A percentile compares a stretch with the other conserved stretches of the same genome.
Evolutionary conservation across 2,888 invertebrate genomes (phyloP).

Genomic region (Drosophila infuscata): DNA sequence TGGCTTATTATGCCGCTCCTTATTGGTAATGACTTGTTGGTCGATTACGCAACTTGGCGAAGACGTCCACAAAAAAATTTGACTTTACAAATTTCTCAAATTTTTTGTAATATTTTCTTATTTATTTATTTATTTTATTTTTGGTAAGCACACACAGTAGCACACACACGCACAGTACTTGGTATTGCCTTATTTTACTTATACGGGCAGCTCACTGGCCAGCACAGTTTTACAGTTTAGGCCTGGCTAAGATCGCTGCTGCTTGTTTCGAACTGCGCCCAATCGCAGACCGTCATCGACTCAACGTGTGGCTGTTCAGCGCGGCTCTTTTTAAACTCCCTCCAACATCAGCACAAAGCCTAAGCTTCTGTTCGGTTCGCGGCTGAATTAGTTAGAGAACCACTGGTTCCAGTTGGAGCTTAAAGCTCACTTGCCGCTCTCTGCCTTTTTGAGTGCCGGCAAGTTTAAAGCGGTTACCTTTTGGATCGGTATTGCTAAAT

Average conservation of each 20-base stretch:
- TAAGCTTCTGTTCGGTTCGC: constrained; percentile 19
- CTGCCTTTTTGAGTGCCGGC: background rate
- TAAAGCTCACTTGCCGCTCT: constrained; percentile 36
- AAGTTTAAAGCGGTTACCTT: background rate
- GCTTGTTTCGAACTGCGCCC: constrained; percentile 72
- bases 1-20: constrained; percentile 47
- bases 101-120: background rate
- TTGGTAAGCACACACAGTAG: constrained; percentile 38
- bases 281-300: constrained; percentile 80
- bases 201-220: constrained; percentile 38
- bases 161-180: constrained; percentile 53
- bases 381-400: constrained; percentile 20
- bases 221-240: constrained; percentile 20
- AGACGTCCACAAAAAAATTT: constrained; percentile 40
- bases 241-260: constrained; percentile 33
- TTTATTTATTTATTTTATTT: constrained; percentile 8
- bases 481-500: background rate
- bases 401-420: constrained; percentile 33
- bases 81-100: constrained; percentile 33
- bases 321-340: constrained; percentile 74
- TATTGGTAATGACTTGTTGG: constrained; percentile 51
- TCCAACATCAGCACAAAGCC: constrained; percentile 35
- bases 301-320: constrained; percentile 66
- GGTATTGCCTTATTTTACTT: constrained; percentile 30
- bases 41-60: constrained; percentile 60